These are phyloP conservation scores for Clavelina lepadiformis DNA, from an alignment of 23 tunicate species.

Conservation along the genomic window DNA sequence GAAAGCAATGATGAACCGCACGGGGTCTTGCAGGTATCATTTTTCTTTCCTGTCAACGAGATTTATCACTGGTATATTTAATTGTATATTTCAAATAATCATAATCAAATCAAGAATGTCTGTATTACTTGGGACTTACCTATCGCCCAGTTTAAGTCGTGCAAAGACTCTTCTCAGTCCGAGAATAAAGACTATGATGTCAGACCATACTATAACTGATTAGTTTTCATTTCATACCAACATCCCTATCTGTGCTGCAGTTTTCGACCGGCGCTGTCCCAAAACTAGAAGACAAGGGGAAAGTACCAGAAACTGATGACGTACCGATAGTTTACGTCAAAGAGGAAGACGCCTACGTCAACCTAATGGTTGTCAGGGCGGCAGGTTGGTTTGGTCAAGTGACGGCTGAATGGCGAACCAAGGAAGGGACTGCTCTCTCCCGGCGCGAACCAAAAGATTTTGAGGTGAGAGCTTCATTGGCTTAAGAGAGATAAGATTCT, in stretches of 20 bases:
- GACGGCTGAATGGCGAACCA: conserved; percentile 69
- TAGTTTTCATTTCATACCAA: background rate
- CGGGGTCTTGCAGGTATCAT: conserved; percentile 61
- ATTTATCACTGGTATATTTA: too few relatives aligned
- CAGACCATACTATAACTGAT: background rate
- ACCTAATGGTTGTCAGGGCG: conserved; percentile 56
- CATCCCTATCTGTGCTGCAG: conserved; percentile 8
- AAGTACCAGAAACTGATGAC: conserved; percentile 9
- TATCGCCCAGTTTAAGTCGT: too few relatives aligned
- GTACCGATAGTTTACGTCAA: conserved; percentile 30
- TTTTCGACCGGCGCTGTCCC: conserved; percentile 29
- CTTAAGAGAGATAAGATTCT: background rate
- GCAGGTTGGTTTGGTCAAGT: conserved; percentile 86
- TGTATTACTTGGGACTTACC: too few relatives aligned
- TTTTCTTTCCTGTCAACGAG: background rate
- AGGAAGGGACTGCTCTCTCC: conserved; percentile 71
- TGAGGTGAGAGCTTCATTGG: conserved; percentile 27
- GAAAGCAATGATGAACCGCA: conserved; percentile 60
- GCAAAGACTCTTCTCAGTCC: too few relatives aligned
- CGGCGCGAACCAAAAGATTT: conserved; percentile 59
- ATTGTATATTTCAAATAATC: too few relatives aligned
- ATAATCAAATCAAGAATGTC: too few relatives aligned
- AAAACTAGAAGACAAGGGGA: background rate
- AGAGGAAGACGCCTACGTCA: conserved; percentile 49
- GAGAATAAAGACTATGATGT: background rate